Percentiles rank a stretch among this genome's conserved stretches.
Conservation (phyloP, 1,140 invertebrate genomes). For the Drosophila bocki region DNA sequence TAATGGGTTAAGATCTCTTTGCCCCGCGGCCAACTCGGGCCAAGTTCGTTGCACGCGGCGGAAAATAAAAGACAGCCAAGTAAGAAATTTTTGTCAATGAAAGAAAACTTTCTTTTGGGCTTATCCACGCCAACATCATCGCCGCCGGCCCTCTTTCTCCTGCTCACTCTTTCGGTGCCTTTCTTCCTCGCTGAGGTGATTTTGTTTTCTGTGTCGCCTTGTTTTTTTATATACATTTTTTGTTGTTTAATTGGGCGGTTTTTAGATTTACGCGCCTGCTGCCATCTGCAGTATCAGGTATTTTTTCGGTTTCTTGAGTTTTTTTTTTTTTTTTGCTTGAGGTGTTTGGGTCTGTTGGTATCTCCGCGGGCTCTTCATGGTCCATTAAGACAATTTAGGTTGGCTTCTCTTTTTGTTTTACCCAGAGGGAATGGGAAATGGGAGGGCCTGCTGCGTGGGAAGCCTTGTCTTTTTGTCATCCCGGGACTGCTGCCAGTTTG, state of each 20-base stretch:
- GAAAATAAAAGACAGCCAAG: conserved; percentile 48
- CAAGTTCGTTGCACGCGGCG: conserved; percentile 69
- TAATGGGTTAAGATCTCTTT: conserved; percentile 49
- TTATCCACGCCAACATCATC: conserved; percentile 71
- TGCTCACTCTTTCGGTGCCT: conserved; percentile 28
- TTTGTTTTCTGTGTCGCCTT: conserved; percentile 53
- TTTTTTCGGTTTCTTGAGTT: conserved; percentile 5
- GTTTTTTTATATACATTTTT: conserved; percentile 29
- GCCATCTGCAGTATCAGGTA: conserved; percentile 44
- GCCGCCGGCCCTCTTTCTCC: conserved; percentile 37
- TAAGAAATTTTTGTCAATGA: conserved; percentile 76
- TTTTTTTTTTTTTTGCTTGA: conserved; percentile 5
- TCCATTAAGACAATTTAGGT: conserved; percentile 81
- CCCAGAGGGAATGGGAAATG: conserved; percentile 6
- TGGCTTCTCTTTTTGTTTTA: conserved; percentile 50
- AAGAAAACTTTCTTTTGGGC: conserved; percentile 78
- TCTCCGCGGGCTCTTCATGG: conserved; percentile 66
- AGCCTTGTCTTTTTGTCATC: conserved; percentile 53
- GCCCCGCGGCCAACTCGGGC: conserved; percentile 36
- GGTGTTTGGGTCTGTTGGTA: conserved; percentile 27
- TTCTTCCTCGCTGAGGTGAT: conserved; percentile 23
- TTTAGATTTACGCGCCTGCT: conserved; percentile 71
- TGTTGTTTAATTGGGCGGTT: conserved; percentile 72
- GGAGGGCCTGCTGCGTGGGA: conserved; percentile 63
- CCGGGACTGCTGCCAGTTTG: conserved; percentile 55